phyloP scores from a whole-genome alignment of 2,113 vertebrate genomes.

The Manacus vitellinus region DNA sequence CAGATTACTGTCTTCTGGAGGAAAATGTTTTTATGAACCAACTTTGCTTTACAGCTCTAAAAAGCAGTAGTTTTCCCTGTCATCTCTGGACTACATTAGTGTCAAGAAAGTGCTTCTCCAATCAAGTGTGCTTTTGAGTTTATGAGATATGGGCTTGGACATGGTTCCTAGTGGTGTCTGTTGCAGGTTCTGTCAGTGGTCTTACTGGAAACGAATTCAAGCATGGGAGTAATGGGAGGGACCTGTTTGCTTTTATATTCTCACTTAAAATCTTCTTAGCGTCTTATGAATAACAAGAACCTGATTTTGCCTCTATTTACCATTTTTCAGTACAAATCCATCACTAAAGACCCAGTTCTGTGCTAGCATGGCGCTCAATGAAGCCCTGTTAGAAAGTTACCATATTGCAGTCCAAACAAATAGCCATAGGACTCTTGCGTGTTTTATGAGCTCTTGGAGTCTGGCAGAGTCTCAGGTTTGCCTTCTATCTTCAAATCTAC shows the following conservation, averaged over 20 bases:
- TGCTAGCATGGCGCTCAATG: neutral
- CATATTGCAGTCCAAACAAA: neutral
- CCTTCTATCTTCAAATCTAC: neutral
- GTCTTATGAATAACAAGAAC: neutral
- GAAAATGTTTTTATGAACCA: neutral
- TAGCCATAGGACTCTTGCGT: accelerated
- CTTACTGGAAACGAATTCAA: neutral
- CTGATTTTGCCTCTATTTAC: neutral
- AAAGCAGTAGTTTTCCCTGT: neutral
- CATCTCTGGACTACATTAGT: neutral
- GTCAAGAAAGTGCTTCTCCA: neutral
- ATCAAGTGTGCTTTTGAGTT: neutral
- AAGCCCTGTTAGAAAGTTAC: neutral
- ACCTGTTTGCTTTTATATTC: neutral
- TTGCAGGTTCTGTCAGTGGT: neutral
- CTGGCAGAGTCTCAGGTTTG: neutral
- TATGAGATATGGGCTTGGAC: neutral
- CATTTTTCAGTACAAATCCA: neutral
- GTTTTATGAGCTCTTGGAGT: neutral
- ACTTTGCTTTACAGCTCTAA: neutral
- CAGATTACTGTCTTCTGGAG: neutral
- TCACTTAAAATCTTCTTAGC: neutral
- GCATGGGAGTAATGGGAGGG: neutral
- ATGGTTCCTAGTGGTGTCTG: accelerated
- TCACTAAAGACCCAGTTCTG: neutral